Base-by-base conservation (phyloP, 1,140 invertebrate species). In the Plutomurus gul region DNA sequence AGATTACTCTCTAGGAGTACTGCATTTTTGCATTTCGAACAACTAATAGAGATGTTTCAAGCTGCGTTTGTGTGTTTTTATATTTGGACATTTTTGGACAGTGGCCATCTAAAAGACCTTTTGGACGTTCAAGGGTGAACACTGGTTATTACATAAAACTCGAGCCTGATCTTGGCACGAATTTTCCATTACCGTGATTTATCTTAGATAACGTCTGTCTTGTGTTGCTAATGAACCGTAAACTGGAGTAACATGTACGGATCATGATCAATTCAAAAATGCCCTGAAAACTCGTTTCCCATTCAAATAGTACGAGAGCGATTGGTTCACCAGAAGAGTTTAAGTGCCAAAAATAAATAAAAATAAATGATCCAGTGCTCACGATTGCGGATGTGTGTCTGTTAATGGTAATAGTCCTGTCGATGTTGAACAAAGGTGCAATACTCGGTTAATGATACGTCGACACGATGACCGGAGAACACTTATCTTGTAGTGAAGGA, bases 221-320 rank as follows among this genome's bases (percentile, higher is more conserved):
- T 65, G 16, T 65, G 30, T 33, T 18, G 56, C 56, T 65, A 65
- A 65, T 65, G 56, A 65, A 65, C 56, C 36, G 56, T 36, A 30
- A 65, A 65, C 27, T n/a, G 56, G 30, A 65, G 56, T 65, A 65
- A 25, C 30, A 30, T 65, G n/a, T n/a, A n/a, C 56, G 22, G 47
- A 18, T 65, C 56, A n/a, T n/a, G 4, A 65, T 2, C 20, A n/a
- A 16, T n/a, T 1, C 30, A 65, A 65, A 65, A 65, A 18, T 4
- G 5, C 36, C 4, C 10, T n/a, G 27, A n/a, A 65, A 65, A 65
- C 56, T 65, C 27, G 56, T 65, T 65, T 65, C 13, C 36, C 56
- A 65, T 65, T 65, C 36, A 65, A 65, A 65, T 65, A 65, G 56
- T 13, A 30, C 25, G 36, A 65, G 30, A 18, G n/a, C n/a, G n/a